phyloP scores from a whole-genome alignment of 2,113 vertebrate genomes.

The Tragulus kanchil region DNA sequence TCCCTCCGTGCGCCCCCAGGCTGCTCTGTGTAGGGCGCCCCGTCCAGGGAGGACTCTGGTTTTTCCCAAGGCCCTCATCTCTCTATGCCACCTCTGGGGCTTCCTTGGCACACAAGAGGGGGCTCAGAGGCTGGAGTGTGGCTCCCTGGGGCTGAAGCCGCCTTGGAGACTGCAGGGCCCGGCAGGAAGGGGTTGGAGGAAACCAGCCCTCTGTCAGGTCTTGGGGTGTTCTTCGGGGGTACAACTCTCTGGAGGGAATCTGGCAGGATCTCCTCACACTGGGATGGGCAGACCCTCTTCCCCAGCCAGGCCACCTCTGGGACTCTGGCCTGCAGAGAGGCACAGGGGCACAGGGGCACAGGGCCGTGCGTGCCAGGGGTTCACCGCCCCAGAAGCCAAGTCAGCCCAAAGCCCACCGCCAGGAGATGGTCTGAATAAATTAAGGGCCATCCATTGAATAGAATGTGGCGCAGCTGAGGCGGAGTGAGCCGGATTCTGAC shows the following conservation, averaged over 20 bases:
- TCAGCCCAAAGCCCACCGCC: background rate
- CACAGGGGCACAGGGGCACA: background rate
- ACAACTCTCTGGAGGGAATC: background rate
- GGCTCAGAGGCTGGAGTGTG: background rate
- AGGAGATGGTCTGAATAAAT: background rate
- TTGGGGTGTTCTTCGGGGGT: background rate
- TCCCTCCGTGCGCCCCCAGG: background rate
- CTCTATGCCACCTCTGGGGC: background rate
- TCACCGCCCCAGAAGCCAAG: background rate
- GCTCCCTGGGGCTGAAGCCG: background rate
- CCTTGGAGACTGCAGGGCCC: rapidly evolving
- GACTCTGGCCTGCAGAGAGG: background rate
- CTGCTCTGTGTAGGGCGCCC: background rate
- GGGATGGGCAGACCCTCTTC: background rate
- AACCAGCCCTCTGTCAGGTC: background rate
- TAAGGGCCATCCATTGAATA: background rate
- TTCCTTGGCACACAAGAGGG: background rate
- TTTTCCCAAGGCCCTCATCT: background rate
- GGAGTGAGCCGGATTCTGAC: background rate
- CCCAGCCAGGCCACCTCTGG: background rate
- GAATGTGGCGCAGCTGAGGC: background rate
- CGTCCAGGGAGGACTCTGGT: background rate
- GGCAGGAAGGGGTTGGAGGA: background rate
- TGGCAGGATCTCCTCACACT: background rate
- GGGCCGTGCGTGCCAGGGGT: background rate